Percentiles rank a stretch among this genome's conserved stretches.
Evolutionary conservation across 2,113 vertebrate species (phyloP).

Genomic region (Hippocampus zosterae): DNA sequence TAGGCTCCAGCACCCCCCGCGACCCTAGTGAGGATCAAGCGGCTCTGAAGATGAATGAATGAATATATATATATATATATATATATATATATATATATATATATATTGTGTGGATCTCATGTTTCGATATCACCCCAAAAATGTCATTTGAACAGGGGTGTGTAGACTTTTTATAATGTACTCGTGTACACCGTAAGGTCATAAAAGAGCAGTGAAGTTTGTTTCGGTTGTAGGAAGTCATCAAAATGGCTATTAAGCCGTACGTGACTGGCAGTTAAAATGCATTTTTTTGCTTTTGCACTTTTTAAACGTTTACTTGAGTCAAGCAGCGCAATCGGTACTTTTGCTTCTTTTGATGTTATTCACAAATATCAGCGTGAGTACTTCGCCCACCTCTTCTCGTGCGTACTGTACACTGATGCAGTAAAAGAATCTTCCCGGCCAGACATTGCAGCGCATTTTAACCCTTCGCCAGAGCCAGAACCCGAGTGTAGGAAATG

Average conservation of each 20-base stretch:
- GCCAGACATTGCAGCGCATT: constrained; percentile 59
- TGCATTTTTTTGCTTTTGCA: background rate
- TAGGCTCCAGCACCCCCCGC: too few species aligned
- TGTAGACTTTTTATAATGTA: background rate
- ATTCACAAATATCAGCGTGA: background rate
- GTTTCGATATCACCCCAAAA: background rate
- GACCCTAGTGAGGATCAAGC: too few species aligned
- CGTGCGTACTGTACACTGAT: constrained; percentile 18
- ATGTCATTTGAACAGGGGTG: background rate
- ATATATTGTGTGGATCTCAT: too few species aligned
- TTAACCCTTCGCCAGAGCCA: constrained; percentile 60
- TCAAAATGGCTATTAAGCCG: too few species aligned
- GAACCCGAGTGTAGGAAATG: constrained; percentile 67
- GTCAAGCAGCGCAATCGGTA: background rate
- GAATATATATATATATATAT: too few species aligned
- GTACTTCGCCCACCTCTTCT: background rate
- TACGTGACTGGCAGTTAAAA: background rate
- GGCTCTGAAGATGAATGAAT: too few species aligned
- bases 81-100: too few species aligned
- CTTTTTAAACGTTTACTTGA: background rate
- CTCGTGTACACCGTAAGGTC: too few species aligned
- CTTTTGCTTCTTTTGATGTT: background rate
- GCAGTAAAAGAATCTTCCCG: constrained; percentile 32
- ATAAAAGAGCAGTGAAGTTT: too few species aligned
- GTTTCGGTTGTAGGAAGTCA: too few species aligned